Evolutionary conservation across 2,113 vertebrate genomes (phyloP), one percentile per base, ranked within the genome.

Genomic region (Conger conger): DNA sequence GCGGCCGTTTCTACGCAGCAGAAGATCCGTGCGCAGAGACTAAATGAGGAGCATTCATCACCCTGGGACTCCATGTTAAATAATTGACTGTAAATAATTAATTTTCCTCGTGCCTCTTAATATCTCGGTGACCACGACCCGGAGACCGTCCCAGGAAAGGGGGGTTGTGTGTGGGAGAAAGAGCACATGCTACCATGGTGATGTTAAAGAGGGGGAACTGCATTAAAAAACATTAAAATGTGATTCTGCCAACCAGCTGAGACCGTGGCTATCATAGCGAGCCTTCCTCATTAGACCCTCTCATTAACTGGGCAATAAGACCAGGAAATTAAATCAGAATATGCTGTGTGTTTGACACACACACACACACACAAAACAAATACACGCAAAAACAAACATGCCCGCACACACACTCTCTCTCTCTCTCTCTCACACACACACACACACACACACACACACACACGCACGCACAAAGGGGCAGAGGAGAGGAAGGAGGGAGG

Each of bases 11-110:
- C 1, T 73, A 30, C 11, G 68, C 53, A 82, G 82, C 83, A 84
- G 87, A 89, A 90, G 88, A 86, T 87, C 50, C 30, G 33, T 60
- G 33, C 60, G 23, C 81, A 45, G 76, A 86, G 35, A 77, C 76
- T 42, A 63, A 50, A 88, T 84, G 30, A 82, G 79, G 20, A 86
- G 54, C 82, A 50, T 80, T 82, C 83, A 83, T 87, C 82, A 68
- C 80, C 53, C 17, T 81, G 60, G 86, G 86, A 89, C 82, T 27
- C 60, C 38, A 40, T 16, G 83, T 84, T 88, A 88, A 90, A 87
- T 90, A 91, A 93, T 92, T 91, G 81, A 87, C 84, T 90, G 89
- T 92, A 86, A 93, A 92, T 93, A 88, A 92, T 92, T 91, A 42
- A 93, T 91, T 83, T 76, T 42, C 27, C 63, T 30, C 81, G 53